Conservation (phyloP, 2,113 vertebrate species). For the Alethe diademata region DNA sequence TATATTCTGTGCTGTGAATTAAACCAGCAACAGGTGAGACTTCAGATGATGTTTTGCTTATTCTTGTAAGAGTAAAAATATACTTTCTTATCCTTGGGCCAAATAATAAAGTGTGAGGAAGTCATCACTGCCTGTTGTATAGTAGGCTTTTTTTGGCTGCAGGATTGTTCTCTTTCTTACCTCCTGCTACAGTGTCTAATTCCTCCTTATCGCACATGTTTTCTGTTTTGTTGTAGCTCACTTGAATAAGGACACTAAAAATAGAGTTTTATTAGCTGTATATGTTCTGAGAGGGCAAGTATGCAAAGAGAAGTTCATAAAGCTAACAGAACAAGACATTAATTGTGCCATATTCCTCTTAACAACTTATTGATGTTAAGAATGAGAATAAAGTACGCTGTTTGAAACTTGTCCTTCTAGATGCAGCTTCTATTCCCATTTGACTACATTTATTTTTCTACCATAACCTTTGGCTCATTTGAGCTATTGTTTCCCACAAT, state of each 20-base stretch:
- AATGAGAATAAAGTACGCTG: neutral
- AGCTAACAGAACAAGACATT: neutral
- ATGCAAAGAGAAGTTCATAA: neutral
- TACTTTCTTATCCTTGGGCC: neutral
- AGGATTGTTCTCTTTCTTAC: neutral
- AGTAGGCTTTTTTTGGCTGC: neutral
- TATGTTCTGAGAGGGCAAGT: neutral
- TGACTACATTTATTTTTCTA: slow-evolving; percentile 43
- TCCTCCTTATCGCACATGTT: neutral
- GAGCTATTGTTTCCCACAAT: slow-evolving; percentile 57
- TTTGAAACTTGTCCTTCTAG: slow-evolving; percentile 15
- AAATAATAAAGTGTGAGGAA: neutral
- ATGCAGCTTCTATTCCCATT: slow-evolving; percentile 22
- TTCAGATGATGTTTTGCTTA: neutral
- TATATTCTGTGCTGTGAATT: neutral
- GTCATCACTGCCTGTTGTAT: neutral
- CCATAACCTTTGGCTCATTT: slow-evolving; percentile 41
- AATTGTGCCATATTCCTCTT: neutral
- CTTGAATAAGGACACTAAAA: neutral
- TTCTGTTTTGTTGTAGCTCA: neutral
- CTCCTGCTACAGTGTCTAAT: neutral
- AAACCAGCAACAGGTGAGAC: neutral
- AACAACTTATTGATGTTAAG: slow-evolving; percentile 17
- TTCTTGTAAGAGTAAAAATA: neutral
- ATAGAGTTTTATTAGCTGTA: neutral